A percentile compares a stretch with the other conserved stretches of the same genome.
These are phyloP conservation scores for Drosophila falleni DNA, from an alignment of 2,888 invertebrate genomes.

Conservation along the genomic window DNA sequence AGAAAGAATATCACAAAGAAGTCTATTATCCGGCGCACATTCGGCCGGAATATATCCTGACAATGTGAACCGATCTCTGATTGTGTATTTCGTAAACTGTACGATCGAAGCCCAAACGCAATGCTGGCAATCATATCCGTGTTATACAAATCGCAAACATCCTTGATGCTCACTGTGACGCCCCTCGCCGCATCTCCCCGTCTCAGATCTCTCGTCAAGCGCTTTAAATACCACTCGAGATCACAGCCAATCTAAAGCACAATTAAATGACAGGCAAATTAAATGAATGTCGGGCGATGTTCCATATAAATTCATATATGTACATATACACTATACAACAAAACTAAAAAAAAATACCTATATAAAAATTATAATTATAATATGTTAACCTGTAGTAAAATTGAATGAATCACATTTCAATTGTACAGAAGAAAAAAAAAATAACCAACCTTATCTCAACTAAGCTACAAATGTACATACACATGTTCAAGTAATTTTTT, in stretches of 20 bases:
- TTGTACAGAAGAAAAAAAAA: not conserved
- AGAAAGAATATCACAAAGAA: slow-evolving; percentile 84
- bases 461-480: not conserved
- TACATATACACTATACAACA: slow-evolving; percentile 30
- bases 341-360: not conserved
- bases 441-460: not conserved
- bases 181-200: slow-evolving; percentile 63
- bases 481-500: no score
- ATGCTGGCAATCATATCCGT: slow-evolving; percentile 86
- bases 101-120: slow-evolving; percentile 86
- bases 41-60: slow-evolving; percentile 83
- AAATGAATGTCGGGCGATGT: not conserved
- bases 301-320: not conserved
- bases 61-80: slow-evolving; percentile 85
- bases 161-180: slow-evolving; percentile 77
- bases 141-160: slow-evolving; percentile 83
- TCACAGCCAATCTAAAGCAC: slow-evolving; percentile 80
- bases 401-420: not conserved
- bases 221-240: slow-evolving; percentile 80
- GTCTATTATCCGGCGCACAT: slow-evolving; percentile 82
- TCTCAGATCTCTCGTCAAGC: slow-evolving; percentile 71
- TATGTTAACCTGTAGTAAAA: not conserved
- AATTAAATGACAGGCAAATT: not conserved
- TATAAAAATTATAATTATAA: not conserved
- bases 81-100: slow-evolving; percentile 85